Conservation (phyloP, 2,113 vertebrate species). For the Labeo catla region DNA sequence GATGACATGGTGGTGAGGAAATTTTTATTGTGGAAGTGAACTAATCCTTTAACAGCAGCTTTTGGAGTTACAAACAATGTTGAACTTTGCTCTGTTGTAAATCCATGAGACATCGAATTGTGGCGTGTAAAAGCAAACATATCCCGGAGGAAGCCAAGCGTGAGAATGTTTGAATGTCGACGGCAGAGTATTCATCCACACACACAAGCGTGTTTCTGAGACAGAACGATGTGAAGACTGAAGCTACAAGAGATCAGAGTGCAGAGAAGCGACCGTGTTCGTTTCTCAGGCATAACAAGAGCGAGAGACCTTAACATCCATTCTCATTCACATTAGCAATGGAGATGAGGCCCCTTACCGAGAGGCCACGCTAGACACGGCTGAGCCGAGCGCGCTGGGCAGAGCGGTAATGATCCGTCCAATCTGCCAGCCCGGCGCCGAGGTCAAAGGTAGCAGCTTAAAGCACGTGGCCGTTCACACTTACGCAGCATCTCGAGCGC, state of each 20-base stretch:
- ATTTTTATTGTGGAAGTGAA: too few species aligned
- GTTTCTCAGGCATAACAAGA: constrained; percentile 39
- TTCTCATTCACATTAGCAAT: constrained; percentile 42
- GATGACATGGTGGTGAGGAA: too few species aligned
- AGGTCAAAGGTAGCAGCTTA: constrained; percentile 76
- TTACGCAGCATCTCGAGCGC: neutral
- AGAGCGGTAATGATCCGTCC: constrained; percentile 73
- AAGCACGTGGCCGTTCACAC: constrained; percentile 63
- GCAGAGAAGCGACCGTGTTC: constrained; percentile 21
- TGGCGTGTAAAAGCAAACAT: neutral
- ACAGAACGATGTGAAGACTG: neutral
- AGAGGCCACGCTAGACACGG: constrained; percentile 37
- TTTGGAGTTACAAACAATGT: neutral
- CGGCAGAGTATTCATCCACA: constrained; percentile 2
- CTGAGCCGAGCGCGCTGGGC: constrained; percentile 40
- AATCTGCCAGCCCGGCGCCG: constrained; percentile 58
- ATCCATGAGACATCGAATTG: neutral
- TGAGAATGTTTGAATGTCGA: neutral
- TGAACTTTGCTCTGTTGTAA: neutral
- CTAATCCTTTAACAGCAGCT: neutral
- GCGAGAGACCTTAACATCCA: constrained; percentile 37
- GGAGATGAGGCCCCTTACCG: constrained; percentile 42
- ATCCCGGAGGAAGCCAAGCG: neutral
- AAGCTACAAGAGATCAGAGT: neutral
- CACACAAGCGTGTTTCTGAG: neutral